phyloP scores from a whole-genome alignment of 2,113 vertebrate genomes.

The Speoplatyrhinus poulsoni region DNA sequence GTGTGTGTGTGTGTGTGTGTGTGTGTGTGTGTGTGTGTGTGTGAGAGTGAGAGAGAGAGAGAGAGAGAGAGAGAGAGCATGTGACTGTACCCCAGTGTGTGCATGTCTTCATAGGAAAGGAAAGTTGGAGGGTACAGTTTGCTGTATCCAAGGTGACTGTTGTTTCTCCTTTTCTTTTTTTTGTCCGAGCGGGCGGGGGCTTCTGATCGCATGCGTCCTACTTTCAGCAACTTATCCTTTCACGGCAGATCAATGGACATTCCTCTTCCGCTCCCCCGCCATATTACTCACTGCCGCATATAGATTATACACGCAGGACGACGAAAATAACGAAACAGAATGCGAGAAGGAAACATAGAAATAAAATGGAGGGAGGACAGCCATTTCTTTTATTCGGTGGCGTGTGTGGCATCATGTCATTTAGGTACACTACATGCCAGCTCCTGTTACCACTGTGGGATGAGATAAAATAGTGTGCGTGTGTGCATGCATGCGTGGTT shows the following conservation, averaged over 20 bases:
- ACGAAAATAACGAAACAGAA: background rate
- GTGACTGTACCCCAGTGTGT: background rate
- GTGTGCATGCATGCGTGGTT: background rate
- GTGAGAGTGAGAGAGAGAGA: background rate
- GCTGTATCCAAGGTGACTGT: conserved; percentile 55
- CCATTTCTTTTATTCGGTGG: background rate
- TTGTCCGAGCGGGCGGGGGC: conserved; percentile 21
- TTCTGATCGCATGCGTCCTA: conserved; percentile 46
- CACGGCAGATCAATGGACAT: conserved; percentile 37
- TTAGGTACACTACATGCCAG: background rate
- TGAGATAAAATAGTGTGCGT: background rate
- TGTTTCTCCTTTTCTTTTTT: conserved; percentile 8
- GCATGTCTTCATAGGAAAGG: conserved; percentile 2
- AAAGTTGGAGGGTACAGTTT: conserved; percentile 43
- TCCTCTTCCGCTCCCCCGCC: conserved; percentile 42
- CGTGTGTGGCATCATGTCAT: conserved; percentile 3
- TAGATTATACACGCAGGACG: conserved; percentile 25
- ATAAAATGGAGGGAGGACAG: background rate
- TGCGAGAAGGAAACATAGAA: background rate
- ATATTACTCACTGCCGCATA: conserved; percentile 42
- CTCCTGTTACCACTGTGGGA: background rate
- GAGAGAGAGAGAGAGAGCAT: background rate
- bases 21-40: background rate
- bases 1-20: background rate
- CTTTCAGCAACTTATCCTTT: conserved; percentile 47